These are phyloP conservation scores for Blomia tropicalis DNA, from an alignment of 2,888 invertebrate species.

Conservation along the genomic window DNA sequence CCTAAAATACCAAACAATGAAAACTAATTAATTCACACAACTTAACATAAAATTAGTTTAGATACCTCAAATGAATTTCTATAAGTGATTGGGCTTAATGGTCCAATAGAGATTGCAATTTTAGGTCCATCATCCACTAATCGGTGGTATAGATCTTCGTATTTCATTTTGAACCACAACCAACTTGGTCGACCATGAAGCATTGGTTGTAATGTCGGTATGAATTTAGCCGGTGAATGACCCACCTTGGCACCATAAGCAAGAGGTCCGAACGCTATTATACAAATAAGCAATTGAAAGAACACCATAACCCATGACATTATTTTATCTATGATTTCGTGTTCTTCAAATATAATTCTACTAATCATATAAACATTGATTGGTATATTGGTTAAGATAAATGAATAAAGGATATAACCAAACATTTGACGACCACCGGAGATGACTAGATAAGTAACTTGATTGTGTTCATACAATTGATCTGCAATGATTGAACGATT, in stretches of 20 bases:
- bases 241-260: neutral
- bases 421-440: neutral
- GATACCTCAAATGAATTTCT: neutral
- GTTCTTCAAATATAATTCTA: neutral
- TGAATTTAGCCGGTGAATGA: neutral
- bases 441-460: neutral
- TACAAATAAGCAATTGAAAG: neutral
- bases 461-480: neutral
- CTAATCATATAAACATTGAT: neutral
- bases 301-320: neutral
- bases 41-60: no score
- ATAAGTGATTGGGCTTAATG: neutral
- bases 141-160: neutral
- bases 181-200: neutral
- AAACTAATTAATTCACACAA: no score
- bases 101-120: slow-evolving; percentile 3
- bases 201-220: neutral
- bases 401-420: neutral
- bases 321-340: neutral
- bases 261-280: neutral
- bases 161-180: neutral
- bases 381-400: neutral
- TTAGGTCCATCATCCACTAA: neutral
- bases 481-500: neutral
- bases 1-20: no score